Conservation (phyloP, 2,888 invertebrate species). For the Aphidoletes aphidimyza region DNA sequence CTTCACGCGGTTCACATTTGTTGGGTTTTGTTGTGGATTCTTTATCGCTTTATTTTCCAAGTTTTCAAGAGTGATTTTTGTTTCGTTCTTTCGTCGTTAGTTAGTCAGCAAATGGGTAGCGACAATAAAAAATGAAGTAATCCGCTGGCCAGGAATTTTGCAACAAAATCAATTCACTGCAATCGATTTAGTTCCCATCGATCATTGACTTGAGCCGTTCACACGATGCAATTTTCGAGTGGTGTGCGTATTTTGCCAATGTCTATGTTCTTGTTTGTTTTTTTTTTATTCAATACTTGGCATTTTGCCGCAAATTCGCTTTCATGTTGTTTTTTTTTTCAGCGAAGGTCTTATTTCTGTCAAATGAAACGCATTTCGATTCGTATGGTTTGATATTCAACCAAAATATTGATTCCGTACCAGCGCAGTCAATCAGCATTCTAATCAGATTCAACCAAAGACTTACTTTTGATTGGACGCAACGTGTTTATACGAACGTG, state of each 20-base stretch:
- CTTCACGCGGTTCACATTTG: slow-evolving; percentile 39
- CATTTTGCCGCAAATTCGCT: slow-evolving; percentile 36
- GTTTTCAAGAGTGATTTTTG: not conserved
- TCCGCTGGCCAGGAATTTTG: slow-evolving; percentile 40
- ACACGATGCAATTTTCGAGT: slow-evolving; percentile 43
- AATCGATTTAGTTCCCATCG: slow-evolving; percentile 53
- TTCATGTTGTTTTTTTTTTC: not conserved
- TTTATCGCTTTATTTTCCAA: slow-evolving; percentile 43
- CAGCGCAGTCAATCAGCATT: slow-evolving; percentile 45
- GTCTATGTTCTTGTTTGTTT: not conserved
- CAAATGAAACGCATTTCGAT: not conserved
- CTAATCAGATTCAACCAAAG: not conserved
- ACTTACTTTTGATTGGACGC: slow-evolving; percentile 17
- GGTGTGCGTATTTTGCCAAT: not conserved
- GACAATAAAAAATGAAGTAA: slow-evolving; percentile 31
- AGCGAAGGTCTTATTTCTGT: slow-evolving; percentile 31
- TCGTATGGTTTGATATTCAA: not conserved
- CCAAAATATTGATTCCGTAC: slow-evolving; percentile 32
- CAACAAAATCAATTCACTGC: slow-evolving; percentile 50
- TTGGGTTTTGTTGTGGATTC: slow-evolving; percentile 1
- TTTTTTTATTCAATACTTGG: not conserved
- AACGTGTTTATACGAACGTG: not conserved
- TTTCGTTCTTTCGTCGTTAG: not conserved
- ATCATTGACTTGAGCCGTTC: slow-evolving; percentile 19
- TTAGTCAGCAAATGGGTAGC: not conserved